Percentiles rank a stretch among this genome's conserved stretches.
Conservation (phyloP, 2,797 vertebrate genomes). For the Clarias fuscus region DNA sequence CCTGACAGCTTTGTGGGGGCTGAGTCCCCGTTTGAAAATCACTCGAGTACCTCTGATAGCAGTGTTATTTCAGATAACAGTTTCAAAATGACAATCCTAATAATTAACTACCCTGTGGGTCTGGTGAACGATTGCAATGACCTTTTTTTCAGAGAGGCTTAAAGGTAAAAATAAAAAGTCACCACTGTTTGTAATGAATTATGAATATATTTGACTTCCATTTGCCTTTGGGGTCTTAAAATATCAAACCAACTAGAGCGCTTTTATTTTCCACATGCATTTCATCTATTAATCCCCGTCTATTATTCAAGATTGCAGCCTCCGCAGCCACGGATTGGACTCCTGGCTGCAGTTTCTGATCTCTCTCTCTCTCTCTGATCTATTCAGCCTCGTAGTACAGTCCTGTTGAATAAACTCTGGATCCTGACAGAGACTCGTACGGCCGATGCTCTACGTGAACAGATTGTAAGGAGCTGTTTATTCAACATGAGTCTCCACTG, state of each 20-base stretch:
- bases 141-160: conserved; percentile 34
- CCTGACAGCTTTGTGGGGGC: background rate
- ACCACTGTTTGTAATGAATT: conserved; percentile 26
- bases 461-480: background rate
- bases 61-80: conserved; percentile 20
- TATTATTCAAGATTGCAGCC: conserved; percentile 11
- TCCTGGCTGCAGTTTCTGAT: background rate
- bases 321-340: background rate
- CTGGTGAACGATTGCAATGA: conserved; percentile 8
- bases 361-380: no score
- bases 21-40: background rate
- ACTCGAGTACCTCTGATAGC: background rate
- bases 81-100: conserved; percentile 27
- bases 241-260: background rate
- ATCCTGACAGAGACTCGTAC: background rate
- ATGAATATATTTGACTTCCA: conserved; percentile 30
- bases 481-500: background rate
- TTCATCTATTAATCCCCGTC: background rate
- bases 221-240: conserved; percentile 21
- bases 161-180: conserved; percentile 26
- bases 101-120: conserved; percentile 24
- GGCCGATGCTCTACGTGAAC: background rate
- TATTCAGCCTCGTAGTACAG: no score
- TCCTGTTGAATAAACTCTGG: background rate
- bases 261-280: background rate